A percentile compares a stretch with the other conserved stretches of the same genome.
These are phyloP conservation scores for Sycophila texana DNA, from an alignment of 2,888 invertebrate species.

Conservation along the genomic window DNA sequence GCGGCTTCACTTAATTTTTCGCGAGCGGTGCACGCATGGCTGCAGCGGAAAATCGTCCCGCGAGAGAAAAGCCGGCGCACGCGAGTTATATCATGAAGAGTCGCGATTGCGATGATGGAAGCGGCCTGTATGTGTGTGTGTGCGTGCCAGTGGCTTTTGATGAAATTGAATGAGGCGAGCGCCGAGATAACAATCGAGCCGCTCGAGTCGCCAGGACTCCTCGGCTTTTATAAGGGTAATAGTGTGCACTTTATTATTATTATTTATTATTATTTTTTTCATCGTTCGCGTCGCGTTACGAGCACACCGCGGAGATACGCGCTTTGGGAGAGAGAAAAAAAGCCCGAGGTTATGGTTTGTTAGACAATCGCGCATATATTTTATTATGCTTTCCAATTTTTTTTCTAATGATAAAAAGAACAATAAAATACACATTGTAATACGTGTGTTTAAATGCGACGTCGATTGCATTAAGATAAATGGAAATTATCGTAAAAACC, in stretches of 20 bases:
- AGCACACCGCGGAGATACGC: background rate
- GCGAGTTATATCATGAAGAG: constrained; percentile 6
- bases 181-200: constrained; percentile 31
- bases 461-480: too few relatives aligned
- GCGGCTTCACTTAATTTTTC: constrained; percentile 3
- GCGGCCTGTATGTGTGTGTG: background rate
- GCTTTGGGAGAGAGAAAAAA: constrained; percentile 19
- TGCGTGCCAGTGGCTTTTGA: background rate
- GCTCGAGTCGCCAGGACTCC: constrained; percentile 4
- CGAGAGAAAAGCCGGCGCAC: constrained; percentile 16
- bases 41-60: constrained; percentile 53
- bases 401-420: too few relatives aligned
- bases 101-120: background rate
- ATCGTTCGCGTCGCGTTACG: too few relatives aligned
- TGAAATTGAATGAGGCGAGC: constrained; percentile 54
- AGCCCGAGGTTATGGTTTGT: constrained; percentile 22
- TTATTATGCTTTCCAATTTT: constrained; percentile 1
- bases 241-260: background rate
- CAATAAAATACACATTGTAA: too few relatives aligned
- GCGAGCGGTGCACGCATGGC: constrained; percentile 29
- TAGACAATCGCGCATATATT: constrained; percentile 3
- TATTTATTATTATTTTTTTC: too few relatives aligned
- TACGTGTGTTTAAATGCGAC: too few relatives aligned
- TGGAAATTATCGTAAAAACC: too few relatives aligned
- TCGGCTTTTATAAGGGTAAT: constrained; percentile 11